A percentile compares a stretch with the other conserved stretches of the same genome.
phyloP scores from a whole-genome alignment of 2,888 invertebrate genomes.

The Icerya purchasi region DNA sequence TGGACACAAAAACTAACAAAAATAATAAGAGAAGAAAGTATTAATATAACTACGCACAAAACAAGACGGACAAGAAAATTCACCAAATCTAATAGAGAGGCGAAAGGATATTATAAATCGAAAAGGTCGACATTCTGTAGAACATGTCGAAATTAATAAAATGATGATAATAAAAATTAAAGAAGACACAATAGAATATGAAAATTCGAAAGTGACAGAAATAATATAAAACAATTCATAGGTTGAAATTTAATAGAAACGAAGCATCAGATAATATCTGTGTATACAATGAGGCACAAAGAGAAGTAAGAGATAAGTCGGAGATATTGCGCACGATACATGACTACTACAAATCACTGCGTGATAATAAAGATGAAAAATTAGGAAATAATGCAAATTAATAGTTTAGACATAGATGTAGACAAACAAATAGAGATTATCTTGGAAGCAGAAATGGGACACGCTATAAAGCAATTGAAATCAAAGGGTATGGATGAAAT shows the following conservation, averaged over 20 bases:
- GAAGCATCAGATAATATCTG: background rate
- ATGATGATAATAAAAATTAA: background rate
- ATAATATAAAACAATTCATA: background rate
- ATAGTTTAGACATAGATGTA: background rate
- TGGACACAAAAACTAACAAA: background rate
- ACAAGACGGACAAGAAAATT: background rate
- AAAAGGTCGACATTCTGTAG: background rate
- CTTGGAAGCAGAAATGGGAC: background rate
- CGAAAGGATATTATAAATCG: background rate
- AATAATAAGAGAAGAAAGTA: background rate
- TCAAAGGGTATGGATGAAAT: background rate
- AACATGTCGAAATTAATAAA: background rate
- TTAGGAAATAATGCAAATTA: background rate
- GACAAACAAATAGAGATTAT: background rate
- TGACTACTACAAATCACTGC: background rate
- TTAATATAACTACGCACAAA: background rate
- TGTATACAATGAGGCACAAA: background rate
- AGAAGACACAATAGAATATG: background rate
- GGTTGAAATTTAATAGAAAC: background rate
- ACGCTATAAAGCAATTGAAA: background rate
- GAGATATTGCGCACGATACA: background rate
- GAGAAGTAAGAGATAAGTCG: background rate
- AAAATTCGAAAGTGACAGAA: background rate
- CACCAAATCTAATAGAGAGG: background rate
- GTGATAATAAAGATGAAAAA: background rate